Evolutionary conservation across 53 echinoderm and acorn worm genomes (phyloP).

Genomic region (Hippasteria phrygiana): DNA sequence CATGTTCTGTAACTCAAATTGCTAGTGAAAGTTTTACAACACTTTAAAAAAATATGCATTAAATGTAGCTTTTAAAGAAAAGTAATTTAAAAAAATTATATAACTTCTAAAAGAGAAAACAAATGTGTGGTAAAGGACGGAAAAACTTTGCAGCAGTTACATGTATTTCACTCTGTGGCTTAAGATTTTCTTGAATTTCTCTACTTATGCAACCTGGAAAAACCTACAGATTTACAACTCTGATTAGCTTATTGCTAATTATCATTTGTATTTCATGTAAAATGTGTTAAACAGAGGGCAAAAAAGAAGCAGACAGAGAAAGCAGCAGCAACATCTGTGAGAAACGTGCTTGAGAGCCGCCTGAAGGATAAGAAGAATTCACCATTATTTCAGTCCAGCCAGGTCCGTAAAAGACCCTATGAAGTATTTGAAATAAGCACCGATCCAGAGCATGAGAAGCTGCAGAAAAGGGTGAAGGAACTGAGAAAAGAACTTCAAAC

Average conservation of each 20-base stretch:
- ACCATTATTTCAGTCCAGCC: not conserved
- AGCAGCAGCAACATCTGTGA: not conserved
- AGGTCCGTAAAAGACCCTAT: constrained; percentile 5
- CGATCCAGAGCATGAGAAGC: not conserved
- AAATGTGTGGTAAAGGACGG: too few species aligned
- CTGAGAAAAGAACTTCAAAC: not conserved
- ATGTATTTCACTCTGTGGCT: too few species aligned
- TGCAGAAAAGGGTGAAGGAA: constrained; percentile 3
- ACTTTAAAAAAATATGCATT: too few species aligned
- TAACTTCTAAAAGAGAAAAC: too few species aligned
- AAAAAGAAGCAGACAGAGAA: constrained; percentile 30
- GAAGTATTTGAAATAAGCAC: not conserved
- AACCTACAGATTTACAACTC: too few species aligned
- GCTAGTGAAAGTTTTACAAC: too few species aligned
- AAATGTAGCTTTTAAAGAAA: too few species aligned
- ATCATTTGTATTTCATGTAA: constrained; percentile 7
- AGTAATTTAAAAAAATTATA: too few species aligned
- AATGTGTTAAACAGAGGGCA: constrained; percentile 11
- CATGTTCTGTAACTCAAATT: too few species aligned
- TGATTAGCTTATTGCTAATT: not conserved
- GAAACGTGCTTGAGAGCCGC: constrained; percentile 34
- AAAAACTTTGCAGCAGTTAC: too few species aligned
- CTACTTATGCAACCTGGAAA: too few species aligned
- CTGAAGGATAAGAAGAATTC: constrained; percentile 12
- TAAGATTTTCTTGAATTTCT: too few species aligned